Conservation (phyloP, 2,888 invertebrate genomes). For the Acanthoscelides obtectus region DNA sequence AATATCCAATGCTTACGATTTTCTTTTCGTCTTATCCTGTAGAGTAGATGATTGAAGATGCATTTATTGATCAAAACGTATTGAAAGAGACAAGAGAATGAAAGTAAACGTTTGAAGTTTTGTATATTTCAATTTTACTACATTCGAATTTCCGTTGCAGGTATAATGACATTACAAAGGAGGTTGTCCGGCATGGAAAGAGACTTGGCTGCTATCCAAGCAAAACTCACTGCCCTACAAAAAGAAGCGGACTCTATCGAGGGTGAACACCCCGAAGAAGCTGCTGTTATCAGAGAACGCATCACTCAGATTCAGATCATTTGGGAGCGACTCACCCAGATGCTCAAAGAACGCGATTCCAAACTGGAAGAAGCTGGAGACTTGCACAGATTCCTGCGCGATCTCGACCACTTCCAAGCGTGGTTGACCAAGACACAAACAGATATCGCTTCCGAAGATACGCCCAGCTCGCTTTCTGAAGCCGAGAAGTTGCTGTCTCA, state of each 20-base stretch:
- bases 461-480: constrained; percentile 87
- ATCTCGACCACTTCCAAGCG: constrained; percentile 98
- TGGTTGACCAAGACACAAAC: constrained; percentile 93
- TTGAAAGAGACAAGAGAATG: no score
- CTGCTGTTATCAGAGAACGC: constrained; percentile 82
- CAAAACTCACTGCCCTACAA: constrained; percentile 90
- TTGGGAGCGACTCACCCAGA: constrained; percentile 94
- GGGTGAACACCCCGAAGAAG: constrained; percentile 91
- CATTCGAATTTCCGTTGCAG: constrained; percentile 35
- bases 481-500: constrained; percentile 96
- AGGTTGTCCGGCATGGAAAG: constrained; percentile 95
- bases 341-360: constrained; percentile 95
- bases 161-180: constrained; percentile 96
- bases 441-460: constrained; percentile 97
- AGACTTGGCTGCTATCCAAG: constrained; percentile 97
- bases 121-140: not conserved
- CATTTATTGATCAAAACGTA: no score
- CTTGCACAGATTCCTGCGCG: constrained; percentile 94
- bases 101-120: not conserved
- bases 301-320: constrained; percentile 80
- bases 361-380: constrained; percentile 99
- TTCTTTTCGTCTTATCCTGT: no score
- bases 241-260: constrained; percentile 90
- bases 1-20: no score
- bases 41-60: no score